Evolutionary conservation across 1,140 invertebrate species (phyloP), one percentile per base, ranked within the genome.

Genomic region (Hylaeus volcanicus): DNA sequence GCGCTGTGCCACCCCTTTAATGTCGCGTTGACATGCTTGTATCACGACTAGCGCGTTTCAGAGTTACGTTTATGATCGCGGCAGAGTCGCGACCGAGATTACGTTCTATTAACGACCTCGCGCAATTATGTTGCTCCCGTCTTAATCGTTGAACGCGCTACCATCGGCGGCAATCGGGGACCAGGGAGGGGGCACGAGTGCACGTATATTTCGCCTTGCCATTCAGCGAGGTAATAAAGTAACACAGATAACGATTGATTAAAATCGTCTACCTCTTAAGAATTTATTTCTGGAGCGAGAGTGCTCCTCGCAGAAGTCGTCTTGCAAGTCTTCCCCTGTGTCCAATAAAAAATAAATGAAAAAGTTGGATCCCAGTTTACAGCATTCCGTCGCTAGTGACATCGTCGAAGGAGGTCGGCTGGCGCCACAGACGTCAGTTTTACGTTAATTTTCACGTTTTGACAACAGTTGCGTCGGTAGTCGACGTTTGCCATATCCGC

Each of bases 361-460:
- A 26, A 26, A 26, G 26, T 26, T 26, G 26, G 26, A 26, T 26
- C 26, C 26, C 26, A 26, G 26, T 26, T 26, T 26, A 26, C 26
- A 26, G 26, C 26, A 26, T 26, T 26, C 26, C 26, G 26, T 26
- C 26, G 26, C 26, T 0, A 26, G 26, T 26, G 26, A 26, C 8
- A n/a, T 56, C 45, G 6, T 12, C 45, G n/a, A n/a, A 51, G 51
- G 4, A 72, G 56, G n/a, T 55, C 11, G 43, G 37, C 56, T 39
- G 68, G 51, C 56, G 53, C 53, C 63, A 45, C 0, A 37, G 14
- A 26, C 45, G 14, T 15, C 3, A 8, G 60, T 53, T 72, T 63
- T 45, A 64, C 72, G 72, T 43, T 63, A 74, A 60, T 64, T 79
- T 81, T 73, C 45, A 74, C 72, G 75, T 85, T 84, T 85, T 81